A percentile compares a stretch with the other conserved stretches of the same genome.
These are phyloP conservation scores for Nephila pilipes DNA, from an alignment of 1,140 invertebrate genomes.

Conservation along the genomic window DNA sequence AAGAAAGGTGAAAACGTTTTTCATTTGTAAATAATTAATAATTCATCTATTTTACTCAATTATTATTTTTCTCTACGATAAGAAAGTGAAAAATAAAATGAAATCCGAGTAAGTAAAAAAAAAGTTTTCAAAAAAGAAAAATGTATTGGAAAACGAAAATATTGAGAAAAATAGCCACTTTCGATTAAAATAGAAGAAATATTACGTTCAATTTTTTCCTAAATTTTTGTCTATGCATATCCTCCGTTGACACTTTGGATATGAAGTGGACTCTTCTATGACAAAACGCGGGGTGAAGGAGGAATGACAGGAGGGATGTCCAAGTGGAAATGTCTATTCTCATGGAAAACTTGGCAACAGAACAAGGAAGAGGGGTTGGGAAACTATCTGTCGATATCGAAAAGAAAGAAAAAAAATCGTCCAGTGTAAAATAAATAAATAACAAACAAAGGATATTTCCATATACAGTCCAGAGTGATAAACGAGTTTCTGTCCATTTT, in stretches of 20 bases:
- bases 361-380: neutral
- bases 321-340: neutral
- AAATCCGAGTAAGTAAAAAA: too few species aligned
- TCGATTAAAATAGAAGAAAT: neutral
- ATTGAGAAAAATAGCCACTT: neutral
- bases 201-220: too few species aligned
- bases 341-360: neutral
- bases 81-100: too few species aligned
- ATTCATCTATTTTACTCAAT: too few species aligned
- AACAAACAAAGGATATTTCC: conserved; percentile 18
- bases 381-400: conserved; percentile 8
- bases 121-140: too few species aligned
- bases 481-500: neutral
- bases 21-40: too few species aligned
- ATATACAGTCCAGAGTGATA: neutral
- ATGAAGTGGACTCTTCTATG: neutral
- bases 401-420: neutral
- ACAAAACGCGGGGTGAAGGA: neutral
- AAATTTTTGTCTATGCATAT: too few species aligned
- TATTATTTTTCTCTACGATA: too few species aligned
- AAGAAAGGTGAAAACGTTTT: too few species aligned
- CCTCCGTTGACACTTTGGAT: neutral
- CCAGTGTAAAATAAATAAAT: conserved; percentile 18
- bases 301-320: neutral
- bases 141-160: too few species aligned